Evolutionary conservation across 2,113 vertebrate genomes (phyloP).

Genomic region (Triplophysa rosa): DNA sequence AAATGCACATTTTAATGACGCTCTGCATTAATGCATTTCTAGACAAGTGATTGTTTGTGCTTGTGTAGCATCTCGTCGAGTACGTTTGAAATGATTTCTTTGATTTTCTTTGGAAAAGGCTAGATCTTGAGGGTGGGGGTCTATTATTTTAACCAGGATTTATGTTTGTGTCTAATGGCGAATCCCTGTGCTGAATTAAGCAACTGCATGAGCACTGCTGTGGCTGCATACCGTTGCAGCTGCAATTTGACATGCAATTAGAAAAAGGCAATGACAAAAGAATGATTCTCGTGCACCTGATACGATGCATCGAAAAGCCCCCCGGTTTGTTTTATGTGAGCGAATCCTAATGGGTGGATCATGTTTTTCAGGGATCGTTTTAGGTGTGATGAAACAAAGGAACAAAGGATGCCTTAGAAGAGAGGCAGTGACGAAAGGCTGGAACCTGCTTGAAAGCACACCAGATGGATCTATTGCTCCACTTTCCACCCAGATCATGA

Average conservation of each 20-base stretch:
- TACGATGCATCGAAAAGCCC: constrained; percentile 57
- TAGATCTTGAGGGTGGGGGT: constrained; percentile 33
- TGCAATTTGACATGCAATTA: constrained; percentile 55
- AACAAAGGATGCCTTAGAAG: constrained; percentile 85
- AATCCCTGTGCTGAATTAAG: constrained; percentile 50
- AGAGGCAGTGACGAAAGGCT: constrained; percentile 81
- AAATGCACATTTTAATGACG: not conserved
- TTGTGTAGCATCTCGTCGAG: constrained; percentile 21
- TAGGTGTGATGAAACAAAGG: constrained; percentile 85
- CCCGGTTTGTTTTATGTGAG: constrained; percentile 62
- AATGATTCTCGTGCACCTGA: constrained; percentile 49
- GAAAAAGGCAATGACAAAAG: constrained; percentile 50
- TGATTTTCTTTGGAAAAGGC: constrained; percentile 28
- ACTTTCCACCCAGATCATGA: constrained; percentile 94
- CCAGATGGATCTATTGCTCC: constrained; percentile 93
- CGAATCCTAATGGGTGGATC: constrained; percentile 72
- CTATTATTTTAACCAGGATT: constrained; percentile 48
- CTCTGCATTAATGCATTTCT: not conserved
- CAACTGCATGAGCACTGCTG: constrained; percentile 56
- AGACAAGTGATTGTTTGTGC: constrained; percentile 11
- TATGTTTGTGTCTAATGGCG: constrained; percentile 52
- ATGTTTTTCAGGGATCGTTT: constrained; percentile 73
- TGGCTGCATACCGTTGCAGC: constrained; percentile 61
- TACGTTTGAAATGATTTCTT: constrained; percentile 16
- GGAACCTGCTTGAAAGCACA: constrained; percentile 96